Evolutionary conservation across 2,797 vertebrate genomes (phyloP), one percentile per base, ranked within the genome.

Genomic region (Rhinoraja longicauda): DNA sequence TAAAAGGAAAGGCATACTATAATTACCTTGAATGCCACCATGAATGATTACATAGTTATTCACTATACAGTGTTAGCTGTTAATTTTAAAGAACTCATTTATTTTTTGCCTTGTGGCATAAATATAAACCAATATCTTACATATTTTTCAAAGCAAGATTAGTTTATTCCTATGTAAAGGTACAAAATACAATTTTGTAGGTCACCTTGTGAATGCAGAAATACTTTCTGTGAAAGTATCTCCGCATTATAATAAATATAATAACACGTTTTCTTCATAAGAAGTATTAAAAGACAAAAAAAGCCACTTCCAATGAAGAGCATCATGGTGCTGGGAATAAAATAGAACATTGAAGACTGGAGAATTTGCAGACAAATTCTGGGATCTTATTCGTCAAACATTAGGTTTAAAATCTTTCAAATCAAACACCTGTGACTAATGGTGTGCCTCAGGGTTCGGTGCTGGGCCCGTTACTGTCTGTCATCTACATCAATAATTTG

Each of bases 31-130:
- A 39, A 92, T 92, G 70, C 53, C 70, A 92, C 72, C 45, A 29
- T 8, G 19, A 64, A 64, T 36, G 32, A 91, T 73, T 92, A 67
- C 21, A 88, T 39, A 92, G 70, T 75, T 36, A 92, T 73, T 92
- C 90, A 92, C 92, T 92, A 15, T 57, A 73, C 32, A 53, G 6
- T 7, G 90, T 45, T 72, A 73, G n/a, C 64, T 45, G 64, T 90
- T 91, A 91, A 91, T 73, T 70, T 70, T 73, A 73, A 90, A 90
- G 70, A 45, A 73, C 88, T 73, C 26, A 39, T 73, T 91, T 72
- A 70, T 91, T 91, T 36, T 91, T 91, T 73, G 67, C 8, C 67
- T 39, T 70, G 39, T 29, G 70, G 64, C 88, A 72, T 91, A 45
- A 70, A 73, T 53, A 72, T 92, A 70, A 92, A 72, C 70, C 90